Base-by-base conservation (phyloP, 2,113 vertebrate species). In the Zingel zingel region DNA sequence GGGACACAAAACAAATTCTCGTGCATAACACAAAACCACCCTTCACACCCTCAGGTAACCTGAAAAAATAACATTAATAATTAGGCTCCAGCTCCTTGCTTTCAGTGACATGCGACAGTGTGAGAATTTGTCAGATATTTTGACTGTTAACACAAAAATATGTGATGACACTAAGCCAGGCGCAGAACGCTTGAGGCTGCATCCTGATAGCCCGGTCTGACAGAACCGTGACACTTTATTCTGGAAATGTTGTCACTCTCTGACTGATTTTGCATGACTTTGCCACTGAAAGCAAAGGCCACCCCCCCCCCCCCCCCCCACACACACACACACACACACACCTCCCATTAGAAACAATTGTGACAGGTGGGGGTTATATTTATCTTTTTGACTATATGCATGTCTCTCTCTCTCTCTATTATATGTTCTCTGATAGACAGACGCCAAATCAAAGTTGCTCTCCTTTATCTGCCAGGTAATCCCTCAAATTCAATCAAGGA, bases 401-500 rank as follows among this genome's bases (percentile, higher is more conserved):
- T 19, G 58, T 65, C 36, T 65, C 63, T 47, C 25, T 59, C 33
- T 67, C 58, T 75, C 19, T 77, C 30, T 43, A 3, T 72, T 2
- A 9, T 81, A 25, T 77, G 30, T 58, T 72, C 33, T 75, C 68
- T 66, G 47, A 75, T 54, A 50, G 80, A 81, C 58, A 64, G 39
- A 43, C 6, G 14, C 23, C 58, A 73, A 87, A 85, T 89, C 82
- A 70, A 72, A 87, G 77, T 71, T 84, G 36, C 45, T 86, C 51
- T 68, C 65, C 74, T 76, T 83, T 85, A 86, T 91, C 89, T 89
- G 77, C 68, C 30, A 8, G 58, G 45, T 90, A 91, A 91, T 90
- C 88, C 78, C 63, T 81, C 25, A 88, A 78, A 91, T 92, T 82
- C 77, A 89, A 91, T 84, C 54, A 81, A 59, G 81, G 90, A 92